Evolutionary conservation across 2,888 invertebrate genomes (phyloP), one percentile per base, ranked within the genome.

Genomic region (Conops quadrifasciatus): DNA sequence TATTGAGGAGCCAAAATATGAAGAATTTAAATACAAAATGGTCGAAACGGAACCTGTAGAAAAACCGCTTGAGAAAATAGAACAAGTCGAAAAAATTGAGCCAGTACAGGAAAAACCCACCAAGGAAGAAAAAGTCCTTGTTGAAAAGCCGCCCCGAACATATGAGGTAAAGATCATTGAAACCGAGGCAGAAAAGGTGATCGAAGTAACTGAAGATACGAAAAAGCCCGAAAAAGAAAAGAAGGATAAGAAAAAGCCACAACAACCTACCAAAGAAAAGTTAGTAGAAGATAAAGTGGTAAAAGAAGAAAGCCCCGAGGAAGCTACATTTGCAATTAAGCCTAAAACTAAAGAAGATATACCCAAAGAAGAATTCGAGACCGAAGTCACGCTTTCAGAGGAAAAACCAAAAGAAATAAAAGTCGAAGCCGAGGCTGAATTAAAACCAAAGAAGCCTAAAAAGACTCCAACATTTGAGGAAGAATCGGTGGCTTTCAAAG

Each of bases 51-150:
- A 85, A 76, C 80, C 80, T 59, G 77, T 80, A 74, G 76, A 85
- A 66, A 77, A 82, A 68, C 83, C 84, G 21, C 79, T 85, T 47
- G 79, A 83, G 19, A 80, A 81, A 2, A 72, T 76, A 71, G 77
- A 84, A 51, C 71, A 74, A 70, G 43, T 60, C 2, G 56, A 49
- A 30, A 21, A 56, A 47, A 81, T 87, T 66, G 58, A 24, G 28
- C 87, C 85, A 71, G 77, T 76, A 15, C 76, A 78, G 36, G 81
- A 80, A 75, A 83, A 82, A 78, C 78, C 77, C 1, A 36, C 9
- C 9, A 83, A 84, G 72, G 87, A 86, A 73, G 81, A 83, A 71
- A n/a, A n/a, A n/a, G n/a, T n/a, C n/a, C n/a, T n/a, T n/a, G 73
- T 82, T 7, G 82, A 81, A 21, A 82, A 83, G 64, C 82, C 83